phyloP scores from a whole-genome alignment of 2,888 invertebrate genomes.

The Heliconius ismenius region DNA sequence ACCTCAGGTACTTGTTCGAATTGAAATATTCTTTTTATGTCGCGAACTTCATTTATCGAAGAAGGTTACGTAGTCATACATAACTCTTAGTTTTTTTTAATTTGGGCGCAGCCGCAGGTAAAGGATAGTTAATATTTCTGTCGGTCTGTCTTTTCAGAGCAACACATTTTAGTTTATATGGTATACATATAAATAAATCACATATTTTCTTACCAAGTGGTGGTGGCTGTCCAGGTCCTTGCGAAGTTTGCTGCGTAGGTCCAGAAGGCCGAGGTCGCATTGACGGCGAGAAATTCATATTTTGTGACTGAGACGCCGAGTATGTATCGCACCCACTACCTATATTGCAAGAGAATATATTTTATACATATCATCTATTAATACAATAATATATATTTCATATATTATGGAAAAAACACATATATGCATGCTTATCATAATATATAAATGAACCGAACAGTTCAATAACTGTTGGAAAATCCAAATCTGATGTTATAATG shows the following conservation, averaged over 20 bases:
- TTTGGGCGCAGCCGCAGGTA: too few relatives aligned
- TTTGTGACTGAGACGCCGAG: conserved; percentile 91
- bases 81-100: too few relatives aligned
- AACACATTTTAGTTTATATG: too few relatives aligned
- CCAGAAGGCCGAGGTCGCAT: conserved; percentile 78
- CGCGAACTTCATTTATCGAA: too few relatives aligned
- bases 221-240: conserved; percentile 51
- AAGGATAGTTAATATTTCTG: too few relatives aligned
- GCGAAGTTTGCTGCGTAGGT: conserved; percentile 49
- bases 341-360: conserved; percentile 45
- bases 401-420: background rate
- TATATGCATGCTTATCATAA: background rate
- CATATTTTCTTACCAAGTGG: conserved; percentile 30
- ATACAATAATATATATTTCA: too few relatives aligned
- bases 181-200: background rate
- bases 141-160: too few relatives aligned
- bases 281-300: conserved; percentile 92
- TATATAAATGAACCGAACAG: background rate
- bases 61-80: too few relatives aligned
- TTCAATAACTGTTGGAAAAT: background rate
- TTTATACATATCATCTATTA: too few relatives aligned
- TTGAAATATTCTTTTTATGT: background rate
- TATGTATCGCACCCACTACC: conserved; percentile 83
- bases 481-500: background rate
- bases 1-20: background rate